These are phyloP conservation scores for Plemyria rubiginata DNA, from an alignment of 2,888 invertebrate species.

Conservation along the genomic window DNA sequence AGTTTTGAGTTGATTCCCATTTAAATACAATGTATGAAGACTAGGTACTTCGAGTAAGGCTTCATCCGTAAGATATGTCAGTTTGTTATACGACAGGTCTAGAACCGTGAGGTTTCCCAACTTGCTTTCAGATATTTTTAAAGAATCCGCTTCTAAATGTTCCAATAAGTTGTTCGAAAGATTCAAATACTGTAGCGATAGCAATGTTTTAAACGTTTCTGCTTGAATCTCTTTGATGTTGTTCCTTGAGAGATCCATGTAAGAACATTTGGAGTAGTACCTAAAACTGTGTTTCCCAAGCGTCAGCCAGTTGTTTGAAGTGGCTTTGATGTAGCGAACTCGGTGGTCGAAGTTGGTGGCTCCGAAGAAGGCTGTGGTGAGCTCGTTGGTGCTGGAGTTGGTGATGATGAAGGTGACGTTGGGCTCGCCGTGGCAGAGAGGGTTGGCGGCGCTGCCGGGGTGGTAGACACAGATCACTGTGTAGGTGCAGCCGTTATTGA, in stretches of 20 bases:
- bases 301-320: constrained; percentile 55
- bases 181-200: constrained; percentile 53
- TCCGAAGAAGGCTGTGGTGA: constrained; percentile 63
- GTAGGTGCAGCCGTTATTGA: constrained; percentile 57
- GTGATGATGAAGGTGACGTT: constrained; percentile 60
- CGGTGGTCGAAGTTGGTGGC: constrained; percentile 71
- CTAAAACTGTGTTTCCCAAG: constrained; percentile 57
- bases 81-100: constrained; percentile 63
- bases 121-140: constrained; percentile 48
- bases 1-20: constrained; percentile 55
- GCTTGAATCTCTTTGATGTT: constrained; percentile 54
- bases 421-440: constrained; percentile 51
- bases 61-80: constrained; percentile 51
- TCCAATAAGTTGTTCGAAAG: constrained; percentile 63
- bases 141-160: constrained; percentile 49
- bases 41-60: constrained; percentile 49
- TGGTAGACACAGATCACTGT: constrained; percentile 54
- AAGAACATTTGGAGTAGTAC: constrained; percentile 56
- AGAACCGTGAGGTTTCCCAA: constrained; percentile 47
- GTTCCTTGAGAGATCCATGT: constrained; percentile 60
- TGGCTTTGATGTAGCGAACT: constrained; percentile 59
- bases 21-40: constrained; percentile 58
- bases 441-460: constrained; percentile 52
- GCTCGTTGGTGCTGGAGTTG: constrained; percentile 42
- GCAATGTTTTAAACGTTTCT: constrained; percentile 59